Percentiles rank a stretch among this genome's conserved stretches.
These are phyloP conservation scores for Paedocypris micromegethes DNA, from an alignment of 2,797 vertebrate genomes.

Conservation along the genomic window DNA sequence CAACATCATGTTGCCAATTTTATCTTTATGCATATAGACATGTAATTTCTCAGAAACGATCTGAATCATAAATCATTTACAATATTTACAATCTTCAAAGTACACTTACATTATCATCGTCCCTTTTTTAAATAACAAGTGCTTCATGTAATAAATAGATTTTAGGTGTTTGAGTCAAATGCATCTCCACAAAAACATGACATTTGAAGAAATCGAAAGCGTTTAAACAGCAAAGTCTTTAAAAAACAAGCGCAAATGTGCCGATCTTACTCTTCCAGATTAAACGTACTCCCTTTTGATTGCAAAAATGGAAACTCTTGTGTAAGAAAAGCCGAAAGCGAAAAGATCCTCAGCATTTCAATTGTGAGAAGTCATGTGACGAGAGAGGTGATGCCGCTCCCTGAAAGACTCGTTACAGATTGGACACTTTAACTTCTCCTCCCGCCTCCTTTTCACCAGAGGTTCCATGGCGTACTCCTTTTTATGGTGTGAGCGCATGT, in stretches of 20 bases:
- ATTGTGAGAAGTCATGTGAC: constrained; percentile 98
- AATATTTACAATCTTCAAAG: constrained; percentile 90
- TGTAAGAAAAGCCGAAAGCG: constrained; percentile 4
- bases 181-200: constrained; percentile 81
- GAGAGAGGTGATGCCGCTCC: constrained; percentile 93
- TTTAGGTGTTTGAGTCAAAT: constrained; percentile 75
- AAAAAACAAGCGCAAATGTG: constrained; percentile 37
- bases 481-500: constrained; percentile 98
- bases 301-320: constrained; percentile 10
- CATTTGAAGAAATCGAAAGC: constrained; percentile 69
- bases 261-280: constrained; percentile 36
- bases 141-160: constrained; percentile 94
- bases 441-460: constrained; percentile 85
- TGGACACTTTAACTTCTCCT: constrained; percentile 96
- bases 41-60: constrained; percentile 66
- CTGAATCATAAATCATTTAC: constrained; percentile 68
- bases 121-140: constrained; percentile 80
- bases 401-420: constrained; percentile 97
- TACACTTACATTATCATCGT: constrained; percentile 88
- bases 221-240: constrained; percentile 56
- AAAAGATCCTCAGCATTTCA: constrained; percentile 60
- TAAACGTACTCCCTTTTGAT: constrained; percentile 37
- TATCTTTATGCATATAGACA: constrained; percentile 59
- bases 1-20: constrained; percentile 66
- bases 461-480: constrained; percentile 94